Evolutionary conservation across 2,797 vertebrate genomes (phyloP).

Genomic region (Tauraco hartlaubi): DNA sequence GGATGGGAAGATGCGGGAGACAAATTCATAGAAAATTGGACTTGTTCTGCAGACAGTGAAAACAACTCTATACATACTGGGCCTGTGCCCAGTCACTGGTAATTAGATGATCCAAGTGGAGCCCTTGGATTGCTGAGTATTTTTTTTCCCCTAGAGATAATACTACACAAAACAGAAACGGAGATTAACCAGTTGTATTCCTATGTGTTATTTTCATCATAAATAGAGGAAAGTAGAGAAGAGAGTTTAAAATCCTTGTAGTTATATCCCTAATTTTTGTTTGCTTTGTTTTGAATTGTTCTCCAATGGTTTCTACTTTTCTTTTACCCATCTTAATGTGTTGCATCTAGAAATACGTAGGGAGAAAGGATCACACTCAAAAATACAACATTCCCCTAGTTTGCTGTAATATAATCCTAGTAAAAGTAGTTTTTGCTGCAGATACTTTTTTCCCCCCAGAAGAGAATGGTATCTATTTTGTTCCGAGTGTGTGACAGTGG

Average conservation of each 20-base stretch:
- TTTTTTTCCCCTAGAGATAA: background rate
- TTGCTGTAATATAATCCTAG: background rate
- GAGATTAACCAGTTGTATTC: background rate
- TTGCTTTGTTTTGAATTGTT: background rate
- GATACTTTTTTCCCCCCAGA: background rate
- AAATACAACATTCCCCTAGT: background rate
- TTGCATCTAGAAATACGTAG: background rate
- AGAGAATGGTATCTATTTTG: background rate
- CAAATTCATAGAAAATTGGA: background rate
- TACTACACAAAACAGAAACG: background rate
- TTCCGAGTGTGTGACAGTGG: background rate
- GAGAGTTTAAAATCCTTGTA: background rate
- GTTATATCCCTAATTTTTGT: background rate
- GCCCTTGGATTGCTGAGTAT: background rate
- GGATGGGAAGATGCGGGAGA: background rate
- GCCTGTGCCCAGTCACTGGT: background rate
- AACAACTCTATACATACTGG: background rate
- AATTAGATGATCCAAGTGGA: background rate
- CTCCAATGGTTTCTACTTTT: no score
- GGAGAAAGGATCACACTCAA: background rate
- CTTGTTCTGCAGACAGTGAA: background rate
- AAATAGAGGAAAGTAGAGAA: background rate
- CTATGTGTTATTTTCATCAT: background rate
- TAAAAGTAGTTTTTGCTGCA: background rate
- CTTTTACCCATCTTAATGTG: background rate